These are phyloP conservation scores for Pampusana beccarii DNA, from an alignment of 2,113 vertebrate species.

Conservation along the genomic window DNA sequence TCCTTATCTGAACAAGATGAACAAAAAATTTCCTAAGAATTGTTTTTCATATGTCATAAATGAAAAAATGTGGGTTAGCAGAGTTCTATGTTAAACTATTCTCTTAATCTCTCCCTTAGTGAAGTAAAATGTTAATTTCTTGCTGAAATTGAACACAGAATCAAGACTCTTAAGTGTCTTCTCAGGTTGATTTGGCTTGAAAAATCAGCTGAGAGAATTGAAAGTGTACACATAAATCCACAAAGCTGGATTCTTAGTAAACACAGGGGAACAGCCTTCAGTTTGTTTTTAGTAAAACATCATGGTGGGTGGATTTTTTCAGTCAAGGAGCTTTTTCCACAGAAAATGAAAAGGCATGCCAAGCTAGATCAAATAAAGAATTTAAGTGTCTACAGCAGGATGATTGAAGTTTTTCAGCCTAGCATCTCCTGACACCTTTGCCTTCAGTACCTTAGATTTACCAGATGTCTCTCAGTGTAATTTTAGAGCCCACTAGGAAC, in stretches of 20 bases:
- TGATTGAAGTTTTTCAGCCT: background rate
- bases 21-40: background rate
- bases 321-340: background rate
- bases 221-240: background rate
- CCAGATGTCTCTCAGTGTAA: background rate
- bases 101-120: background rate
- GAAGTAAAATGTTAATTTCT: background rate
- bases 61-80: background rate
- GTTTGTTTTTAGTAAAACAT: background rate
- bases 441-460: background rate
- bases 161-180: background rate
- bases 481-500: background rate
- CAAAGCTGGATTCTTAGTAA: background rate
- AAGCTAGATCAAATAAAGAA: background rate
- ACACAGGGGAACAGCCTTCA: background rate
- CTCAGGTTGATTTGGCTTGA: background rate
- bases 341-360: background rate
- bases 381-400: background rate
- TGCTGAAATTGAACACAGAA: background rate
- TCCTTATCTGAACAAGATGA: background rate
- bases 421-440: background rate
- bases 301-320: background rate
- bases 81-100: background rate
- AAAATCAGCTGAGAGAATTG: background rate
- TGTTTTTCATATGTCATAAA: background rate